Base-by-base conservation (phyloP, 2,797 vertebrate genomes). In the Triplophysa yarkandensis region DNA sequence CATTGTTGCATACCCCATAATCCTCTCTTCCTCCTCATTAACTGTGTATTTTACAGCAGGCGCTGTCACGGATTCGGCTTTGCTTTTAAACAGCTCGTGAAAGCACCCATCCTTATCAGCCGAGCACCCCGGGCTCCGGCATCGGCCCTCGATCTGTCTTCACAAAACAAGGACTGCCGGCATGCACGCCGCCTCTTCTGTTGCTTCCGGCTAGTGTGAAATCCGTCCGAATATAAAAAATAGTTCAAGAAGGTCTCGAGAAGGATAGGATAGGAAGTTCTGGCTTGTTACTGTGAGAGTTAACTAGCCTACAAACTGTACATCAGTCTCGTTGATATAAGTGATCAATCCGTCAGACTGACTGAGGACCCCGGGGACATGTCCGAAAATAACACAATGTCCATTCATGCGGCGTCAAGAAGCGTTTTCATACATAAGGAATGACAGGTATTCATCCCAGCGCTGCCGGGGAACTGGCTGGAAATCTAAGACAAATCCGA, bases 401-500 rank as follows among this genome's bases (percentile, higher is more conserved):
- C 46, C 70, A 63, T 30, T 63, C 70, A 72, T 21, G 70, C 46
- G 39, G 60, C 17, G 4, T 28, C 32, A 34, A 63, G 44, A 52
- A 41, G 58, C 70, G 34, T 54, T 72, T 72, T 41, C 70, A 72
- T 63, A 72, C 70, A 63, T 54, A 10, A 39, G 60, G 46, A 54
- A 63, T 72, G 70, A 72, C 70, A 72, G 70, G 46, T 52, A 72
- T 48, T 63, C 50, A 63, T 63, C 58, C 69, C 58, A 28, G 34
- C 44, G 30, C 55, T 36, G 57, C 50, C n/a, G 28, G 48, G 65
- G 71, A 57, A 66, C 14, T 19, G 28, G 27, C 34, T 7, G 27
- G 50, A 36, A 36, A 66, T 66, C 43, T 27, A 66, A 84, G 79
- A 52, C 65, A 76, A 78, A 80, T 75, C 1, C 73, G 36, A 69